Percentiles rank a stretch among this genome's conserved stretches.
phyloP scores from a whole-genome alignment of 2,888 invertebrate genomes.

The Apodemia mormo region DNA sequence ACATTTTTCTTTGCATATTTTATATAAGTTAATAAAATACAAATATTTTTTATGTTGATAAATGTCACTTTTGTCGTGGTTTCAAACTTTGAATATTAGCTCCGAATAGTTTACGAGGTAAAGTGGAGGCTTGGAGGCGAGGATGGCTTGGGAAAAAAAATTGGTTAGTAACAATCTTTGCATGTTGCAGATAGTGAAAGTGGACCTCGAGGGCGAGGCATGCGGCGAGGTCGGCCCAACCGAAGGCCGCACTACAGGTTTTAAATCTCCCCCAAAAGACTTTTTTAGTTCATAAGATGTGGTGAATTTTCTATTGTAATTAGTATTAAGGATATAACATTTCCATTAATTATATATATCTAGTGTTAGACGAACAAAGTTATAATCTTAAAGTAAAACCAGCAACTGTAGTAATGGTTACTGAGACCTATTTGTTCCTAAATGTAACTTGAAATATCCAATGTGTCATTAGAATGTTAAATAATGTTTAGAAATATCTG shows the following conservation, averaged over 20 bases:
- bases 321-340: conserved; percentile 4
- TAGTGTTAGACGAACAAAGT: conserved; percentile 11
- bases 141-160: background rate
- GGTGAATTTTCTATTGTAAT: conserved; percentile 9
- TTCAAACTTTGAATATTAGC: no score
- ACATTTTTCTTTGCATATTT: no score
- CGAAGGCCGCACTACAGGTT: conserved; percentile 62
- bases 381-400: background rate
- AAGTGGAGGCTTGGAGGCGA: no score
- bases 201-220: conserved; percentile 67
- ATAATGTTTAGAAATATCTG: conserved; percentile 1
- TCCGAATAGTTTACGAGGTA: no score
- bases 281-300: background rate
- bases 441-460: conserved; percentile 8
- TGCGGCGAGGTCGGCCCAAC: conserved; percentile 65
- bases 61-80: no score
- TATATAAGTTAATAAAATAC: no score
- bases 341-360: conserved; percentile 6
- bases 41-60: no score
- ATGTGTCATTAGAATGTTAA: conserved; percentile 10
- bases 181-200: conserved; percentile 65
- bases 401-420: background rate
- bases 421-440: background rate
- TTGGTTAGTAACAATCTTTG: background rate
- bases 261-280: background rate